Base-by-base conservation (phyloP, 2,888 invertebrate species). In the Rutpela maculata region DNA sequence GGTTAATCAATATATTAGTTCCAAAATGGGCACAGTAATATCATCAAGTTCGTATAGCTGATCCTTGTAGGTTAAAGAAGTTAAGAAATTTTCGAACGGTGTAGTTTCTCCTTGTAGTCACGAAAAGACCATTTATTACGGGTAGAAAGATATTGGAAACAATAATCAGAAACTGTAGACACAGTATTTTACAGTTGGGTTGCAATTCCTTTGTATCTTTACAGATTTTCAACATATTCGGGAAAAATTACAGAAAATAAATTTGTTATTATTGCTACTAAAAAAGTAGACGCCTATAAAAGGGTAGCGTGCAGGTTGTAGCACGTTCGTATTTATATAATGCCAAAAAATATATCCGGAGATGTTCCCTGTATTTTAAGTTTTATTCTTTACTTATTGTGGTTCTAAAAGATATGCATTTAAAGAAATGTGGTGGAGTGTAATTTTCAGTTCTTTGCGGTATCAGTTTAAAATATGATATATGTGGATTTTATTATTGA, bases 81-180 rank as follows among this genome's bases (percentile, higher is more conserved):
- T 73, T 67, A 68, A 65, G 79, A 78, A 81, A 82, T 81, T 80
- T 77, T 78, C 74, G 79, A 77, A 77, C 76, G 73, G 72, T 74
- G 74, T 78, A 78, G 79, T 82, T 81, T 80, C 78, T 80, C 74
- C 68, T 81, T 74, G 74, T 35, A 81, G 81, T 81, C 81, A 82
- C 81, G 82, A 81, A 80, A 75, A 60, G 69, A 80, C 81, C 81
- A 82, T 82, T 82, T 79, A 79, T 82, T 80, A 81, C 72, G 74
- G 79, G 65, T 73, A 62, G 80, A 72, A 80, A 74, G 81, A 82
- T 81, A 82, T 81, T 82, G 79, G 75, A 80, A 78, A 80, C 78
- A 81, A 79, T 82, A 80, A 81, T 82, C 81, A 78, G 75, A 78
- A 78, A 80, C 76, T 77, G 77, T 79, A 79, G 75, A 77, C 63